phyloP scores from a whole-genome alignment of 23 tunicate genomes.

The Oikopleura dioica region DNA sequence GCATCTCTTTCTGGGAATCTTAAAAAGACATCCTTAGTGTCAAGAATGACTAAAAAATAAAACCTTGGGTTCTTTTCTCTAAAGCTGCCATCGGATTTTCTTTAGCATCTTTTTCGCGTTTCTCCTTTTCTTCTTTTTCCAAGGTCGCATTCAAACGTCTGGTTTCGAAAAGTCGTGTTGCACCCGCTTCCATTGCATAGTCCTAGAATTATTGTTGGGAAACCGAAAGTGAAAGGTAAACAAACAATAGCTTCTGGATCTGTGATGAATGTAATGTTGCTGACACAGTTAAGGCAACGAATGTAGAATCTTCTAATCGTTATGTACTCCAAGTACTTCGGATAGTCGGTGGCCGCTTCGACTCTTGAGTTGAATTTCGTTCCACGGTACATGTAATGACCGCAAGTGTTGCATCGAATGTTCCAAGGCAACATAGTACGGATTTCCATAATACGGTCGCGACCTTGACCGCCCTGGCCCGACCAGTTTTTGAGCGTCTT shows the following conservation, averaged over 20 bases:
- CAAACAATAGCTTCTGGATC: not conserved
- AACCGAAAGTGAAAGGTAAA: not conserved
- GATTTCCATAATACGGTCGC: not conserved
- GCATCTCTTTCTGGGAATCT: conserved; percentile 91
- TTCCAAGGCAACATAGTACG: not conserved
- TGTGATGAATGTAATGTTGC: conserved; percentile 51
- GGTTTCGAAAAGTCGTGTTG: conserved; percentile 88
- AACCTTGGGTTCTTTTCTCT: not conserved
- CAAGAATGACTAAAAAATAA: not conserved
- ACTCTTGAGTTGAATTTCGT: conserved; percentile 83
- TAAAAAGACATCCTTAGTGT: conserved; percentile 52
- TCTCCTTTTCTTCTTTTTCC: conserved; percentile 69
- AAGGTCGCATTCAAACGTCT: not conserved
- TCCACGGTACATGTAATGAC: conserved; percentile 87
- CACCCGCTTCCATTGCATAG: conserved; percentile 83
- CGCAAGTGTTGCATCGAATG: conserved; percentile 77
- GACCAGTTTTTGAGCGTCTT: conserved; percentile 45
- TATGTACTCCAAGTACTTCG: conserved; percentile 38
- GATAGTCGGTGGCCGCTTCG: conserved; percentile 54
- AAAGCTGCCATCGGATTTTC: not conserved
- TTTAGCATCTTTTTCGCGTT: conserved; percentile 49
- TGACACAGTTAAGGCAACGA: conserved; percentile 86
- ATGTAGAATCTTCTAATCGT: conserved; percentile 78
- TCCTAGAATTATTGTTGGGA: conserved; percentile 15
- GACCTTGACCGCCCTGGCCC: conserved; percentile 20